Base-by-base conservation (phyloP, 37 sponge, comb jelly and placozoan genomes). In the Haliclona indistincta region DNA sequence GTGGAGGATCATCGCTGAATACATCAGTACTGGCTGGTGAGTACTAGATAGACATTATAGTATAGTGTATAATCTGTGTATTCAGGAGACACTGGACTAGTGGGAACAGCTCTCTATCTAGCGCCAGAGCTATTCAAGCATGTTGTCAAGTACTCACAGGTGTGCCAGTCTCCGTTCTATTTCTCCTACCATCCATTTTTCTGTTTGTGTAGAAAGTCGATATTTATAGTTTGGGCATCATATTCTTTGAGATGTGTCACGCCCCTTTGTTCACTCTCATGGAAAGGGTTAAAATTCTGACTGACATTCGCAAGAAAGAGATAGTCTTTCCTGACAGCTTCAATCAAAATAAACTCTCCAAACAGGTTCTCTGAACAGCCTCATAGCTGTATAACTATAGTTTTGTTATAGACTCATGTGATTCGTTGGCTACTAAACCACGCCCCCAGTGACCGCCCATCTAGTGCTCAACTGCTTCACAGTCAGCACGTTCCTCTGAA, bases 171-270 rank as follows among this genome's bases (percentile, higher is more conserved):
- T 58, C 60, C 11, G 60, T 58, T 25, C 60, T n/a, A 25, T 26
- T 17, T 65, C 37, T 65, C 67, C 17, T 38, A 20, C 8, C 8
- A 38, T 26, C 30, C 10, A 15, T 6, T 15, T 20, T 4, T 65
- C 6, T 65, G 29, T 65, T 8, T 56, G 34, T 38, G 0, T 60
- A 94, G 88, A 92, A 91, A 79, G 89, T 90, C 36, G 99, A 98
- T 67, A 88, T 95, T 11, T 98, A 95, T 78, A 98, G 99, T 76
- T 56, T 98, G 65, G 99, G 99, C 0, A 80, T 98, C 49, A 98
- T 98, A 45, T 82, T 89, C 73, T 98, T 95, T 83, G 99, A 98
- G 79, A 95, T 98, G 95, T 87, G 88, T 43, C 88, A 82, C 35
- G 74, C 93, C 2, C 99, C 95, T 0, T 38, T 10, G 11, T 33